Percentiles rank a stretch among this genome's conserved stretches.
These are phyloP conservation scores for Magallana gigas DNA, from an alignment of 1,140 invertebrate genomes.

Conservation along the genomic window DNA sequence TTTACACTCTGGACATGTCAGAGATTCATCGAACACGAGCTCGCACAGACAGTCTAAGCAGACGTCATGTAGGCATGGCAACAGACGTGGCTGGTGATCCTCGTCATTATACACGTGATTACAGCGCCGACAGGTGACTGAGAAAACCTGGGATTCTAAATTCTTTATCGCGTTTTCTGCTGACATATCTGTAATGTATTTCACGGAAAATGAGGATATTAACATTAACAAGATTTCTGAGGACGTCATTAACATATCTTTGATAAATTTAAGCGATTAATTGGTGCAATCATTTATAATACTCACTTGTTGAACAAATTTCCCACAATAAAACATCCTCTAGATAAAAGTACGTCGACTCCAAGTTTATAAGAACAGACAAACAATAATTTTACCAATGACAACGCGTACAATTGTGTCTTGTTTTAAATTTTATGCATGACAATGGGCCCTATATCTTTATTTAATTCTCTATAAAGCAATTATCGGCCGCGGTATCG, in stretches of 20 bases:
- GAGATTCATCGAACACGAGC: constrained; percentile 1
- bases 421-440: constrained; percentile 13
- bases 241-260: too few species aligned
- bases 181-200: constrained; percentile 21
- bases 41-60: constrained; percentile 31
- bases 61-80: constrained; percentile 35
- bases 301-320: too few species aligned
- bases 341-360: too few species aligned
- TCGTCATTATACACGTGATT: constrained; percentile 35
- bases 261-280: too few species aligned
- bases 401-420: constrained; percentile 7
- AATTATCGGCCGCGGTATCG: constrained; percentile 17
- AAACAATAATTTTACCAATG: constrained; percentile 6
- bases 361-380: not conserved
- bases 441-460: not conserved
- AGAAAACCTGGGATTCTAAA: not conserved
- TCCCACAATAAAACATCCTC: too few species aligned
- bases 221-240: too few species aligned
- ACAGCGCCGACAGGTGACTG: constrained; percentile 29
- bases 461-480: not conserved
- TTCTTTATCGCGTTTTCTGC: not conserved
- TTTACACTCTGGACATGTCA: constrained; percentile 21
- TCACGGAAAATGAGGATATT: too few species aligned
- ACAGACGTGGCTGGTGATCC: constrained; percentile 28
- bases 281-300: too few species aligned